phyloP scores from a whole-genome alignment of 92 coral and sea anemone species.

The Phymanthus crucifer region DNA sequence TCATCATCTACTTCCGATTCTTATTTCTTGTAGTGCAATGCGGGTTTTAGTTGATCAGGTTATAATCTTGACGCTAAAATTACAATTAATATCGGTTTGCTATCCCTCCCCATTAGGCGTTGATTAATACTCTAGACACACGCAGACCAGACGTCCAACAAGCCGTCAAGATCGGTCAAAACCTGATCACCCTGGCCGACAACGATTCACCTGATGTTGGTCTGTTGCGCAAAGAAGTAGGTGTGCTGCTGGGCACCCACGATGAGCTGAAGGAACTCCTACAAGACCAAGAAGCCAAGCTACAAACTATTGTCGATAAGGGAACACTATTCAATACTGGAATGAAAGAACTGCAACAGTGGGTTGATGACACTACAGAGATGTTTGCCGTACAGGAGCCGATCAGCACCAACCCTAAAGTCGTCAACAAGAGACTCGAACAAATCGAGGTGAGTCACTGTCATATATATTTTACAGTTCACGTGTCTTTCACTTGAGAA shows the following conservation, averaged over 20 bases:
- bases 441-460: constrained; percentile 76
- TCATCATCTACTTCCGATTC: too few relatives aligned
- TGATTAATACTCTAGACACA: constrained; percentile 64
- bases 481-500: not conserved
- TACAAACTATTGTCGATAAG: constrained; percentile 58
- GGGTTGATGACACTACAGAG: constrained; percentile 80
- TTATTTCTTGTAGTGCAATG: too few relatives aligned
- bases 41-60: too few relatives aligned
- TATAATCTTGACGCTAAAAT: too few relatives aligned
- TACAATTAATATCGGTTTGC: not conserved
- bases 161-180: constrained; percentile 73
- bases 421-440: constrained; percentile 76
- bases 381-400: constrained; percentile 75
- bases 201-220: constrained; percentile 73
- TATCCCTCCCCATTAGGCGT: constrained; percentile 38
- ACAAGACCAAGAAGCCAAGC: constrained; percentile 65
- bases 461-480: too few relatives aligned
- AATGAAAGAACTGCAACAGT: constrained; percentile 70
- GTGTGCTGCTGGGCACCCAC: constrained; percentile 59
- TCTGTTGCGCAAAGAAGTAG: constrained; percentile 73
- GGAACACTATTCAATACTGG: constrained; percentile 52
- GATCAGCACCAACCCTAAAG: constrained; percentile 75
- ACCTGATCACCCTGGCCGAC: constrained; percentile 68
- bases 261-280: constrained; percentile 60
- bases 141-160: constrained; percentile 73